Base-by-base conservation (phyloP, 2,113 vertebrate species). In the Syngnathus floridae region DNA sequence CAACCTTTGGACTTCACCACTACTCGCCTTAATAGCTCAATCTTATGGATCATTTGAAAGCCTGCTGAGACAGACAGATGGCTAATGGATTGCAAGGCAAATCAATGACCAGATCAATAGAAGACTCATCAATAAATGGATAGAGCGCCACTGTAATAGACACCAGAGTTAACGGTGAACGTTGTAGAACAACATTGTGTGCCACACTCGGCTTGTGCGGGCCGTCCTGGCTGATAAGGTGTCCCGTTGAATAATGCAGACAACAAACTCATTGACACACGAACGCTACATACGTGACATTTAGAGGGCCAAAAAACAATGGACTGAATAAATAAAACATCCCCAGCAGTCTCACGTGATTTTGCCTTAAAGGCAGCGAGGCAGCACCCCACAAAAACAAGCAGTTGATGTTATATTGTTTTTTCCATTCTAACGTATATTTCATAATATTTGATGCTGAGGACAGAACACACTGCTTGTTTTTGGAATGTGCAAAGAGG, bases 11-110 rank as follows among this genome's bases (percentile, higher is more conserved):
- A 89, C 86, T 85, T 76, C 80, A 71, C 77, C 74, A 75, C 79
- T 82, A 76, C 77, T 86, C 74, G 65, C 56, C 57, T 78, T 87
- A 88, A 88, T 86, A 86, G 84, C 79, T 81, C 82, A 75, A 80
- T 82, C 78, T 84, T 82, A 81, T 55, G 66, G 77, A 87, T 88
- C 82, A 88, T 90, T 88, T 90, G 87, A 89, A 85, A 89, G 85
- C 79, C 78, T 63, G 61, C 81, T 75, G 79, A 79, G 84, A 82
- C 82, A 88, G 86, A 87, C 86, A 84, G 84, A 87, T 83, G 77
- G 80, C 66, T 88, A 89, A 89, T 86, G 86, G 87, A 90, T 87
- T 82, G 81, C 81, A 75, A 82, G 72, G 79, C 83, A 79, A 86
- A 89, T 89, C 89, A 84, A 86, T 89, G 72, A 21, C 3, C 14